These are phyloP conservation scores for Glaucomys volans DNA, from an alignment of 2,113 vertebrate species.

Conservation along the genomic window DNA sequence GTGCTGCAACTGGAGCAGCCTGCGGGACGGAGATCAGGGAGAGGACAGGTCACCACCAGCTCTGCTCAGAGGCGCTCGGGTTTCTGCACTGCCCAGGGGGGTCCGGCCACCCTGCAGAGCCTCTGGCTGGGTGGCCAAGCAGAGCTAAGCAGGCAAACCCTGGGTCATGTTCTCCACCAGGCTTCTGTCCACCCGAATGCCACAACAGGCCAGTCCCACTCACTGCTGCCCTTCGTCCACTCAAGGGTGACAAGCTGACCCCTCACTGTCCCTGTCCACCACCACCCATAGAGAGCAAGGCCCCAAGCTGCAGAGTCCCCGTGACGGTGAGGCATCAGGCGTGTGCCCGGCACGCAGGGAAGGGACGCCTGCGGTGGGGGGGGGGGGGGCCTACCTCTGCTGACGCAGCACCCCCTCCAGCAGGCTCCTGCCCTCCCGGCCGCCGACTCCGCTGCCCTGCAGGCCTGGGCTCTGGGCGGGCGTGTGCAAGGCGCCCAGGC, in stretches of 20 bases:
- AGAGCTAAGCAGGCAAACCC: constrained; percentile 37
- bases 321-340: no score
- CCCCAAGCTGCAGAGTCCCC: not conserved
- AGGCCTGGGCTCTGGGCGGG: constrained; percentile 82
- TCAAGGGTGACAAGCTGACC: not conserved
- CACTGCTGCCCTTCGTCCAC: not conserved
- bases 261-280: not conserved
- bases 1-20: constrained; percentile 96
- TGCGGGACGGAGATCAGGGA: constrained; percentile 58
- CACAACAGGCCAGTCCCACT: constrained; percentile 71
- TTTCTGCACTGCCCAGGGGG: not conserved
- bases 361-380: no score
- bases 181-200: constrained; percentile 70
- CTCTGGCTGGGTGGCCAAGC: not conserved
- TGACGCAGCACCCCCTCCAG: constrained; percentile 95
- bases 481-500: constrained; percentile 87
- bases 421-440: constrained; percentile 87
- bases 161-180: constrained; percentile 72
- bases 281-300: not conserved
- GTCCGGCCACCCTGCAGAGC: fast-evolving
- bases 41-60: not conserved
- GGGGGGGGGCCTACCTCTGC: constrained; percentile 89
- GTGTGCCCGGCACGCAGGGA: no score
- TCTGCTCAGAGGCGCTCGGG: not conserved
- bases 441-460: constrained; percentile 74